Base-by-base conservation (phyloP, 2,888 invertebrate species). In the Sinotaia quadrata region DNA sequence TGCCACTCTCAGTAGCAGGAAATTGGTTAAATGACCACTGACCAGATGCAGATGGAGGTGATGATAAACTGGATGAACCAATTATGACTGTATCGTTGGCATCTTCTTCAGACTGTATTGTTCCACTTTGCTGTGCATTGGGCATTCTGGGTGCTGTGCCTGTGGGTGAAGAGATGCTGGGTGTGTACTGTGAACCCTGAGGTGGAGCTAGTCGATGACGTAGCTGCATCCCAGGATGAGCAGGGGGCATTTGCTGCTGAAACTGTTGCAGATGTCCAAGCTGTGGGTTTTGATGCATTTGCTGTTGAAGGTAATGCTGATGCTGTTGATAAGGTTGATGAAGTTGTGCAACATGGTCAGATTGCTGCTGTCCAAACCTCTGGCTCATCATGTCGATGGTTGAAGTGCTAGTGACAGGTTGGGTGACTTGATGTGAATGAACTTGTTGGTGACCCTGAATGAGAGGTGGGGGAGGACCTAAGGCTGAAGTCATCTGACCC, bases 301-400 rank as follows among this genome's bases (percentile, higher is more conserved):
- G 5, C 51, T 24, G 37, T 18, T 24, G 21, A 27, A 41, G 59
- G 10, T 29, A 33, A 1, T 18, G 34, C 37, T 61, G 63, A 21
- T 65, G 63, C 29, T 63, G 52, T 27, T 29, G 54, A 7, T 41
- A 54, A 12, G 36, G 8, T 44, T 56, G 56, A 27, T 33, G 4
- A 54, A 4, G 29, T 15, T 41, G 41, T 41, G 41, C 10, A 18
- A 18, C 10, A 12, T 10, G 41, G 8, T 41, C 10, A 10, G 10
- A 18, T 15, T 41, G 41, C 10, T 41, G 8, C 10, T 41, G 18
- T 54, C 54, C 54, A 10, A 54, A 54, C 10, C 54, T 24, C 54
- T 54, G 54, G 7, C 15, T 54, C 54, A 54, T 54, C 54, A 54
- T 54, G 54, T 27, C 27, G 2, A 54, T 24, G 24, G 54, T 18